Conservation (phyloP, 2,888 invertebrate genomes). For the Tyria jacobaeae region DNA sequence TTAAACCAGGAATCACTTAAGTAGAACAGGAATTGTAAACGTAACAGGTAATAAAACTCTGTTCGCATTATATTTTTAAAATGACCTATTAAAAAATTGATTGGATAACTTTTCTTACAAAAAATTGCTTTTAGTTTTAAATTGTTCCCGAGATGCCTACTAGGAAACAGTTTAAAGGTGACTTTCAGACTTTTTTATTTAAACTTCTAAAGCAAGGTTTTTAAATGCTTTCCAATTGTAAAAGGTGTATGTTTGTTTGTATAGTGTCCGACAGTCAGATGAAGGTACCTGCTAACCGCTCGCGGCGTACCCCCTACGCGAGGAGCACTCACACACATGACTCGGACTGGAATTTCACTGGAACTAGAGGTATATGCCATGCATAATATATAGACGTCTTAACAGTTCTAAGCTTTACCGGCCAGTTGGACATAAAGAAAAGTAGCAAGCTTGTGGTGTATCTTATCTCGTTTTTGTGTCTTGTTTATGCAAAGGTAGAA, state of each 20-base stretch:
- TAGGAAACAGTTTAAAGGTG: conserved; percentile 33
- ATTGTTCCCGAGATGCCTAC: conserved; percentile 37
- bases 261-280: conserved; percentile 66
- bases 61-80: conserved; percentile 27
- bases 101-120: conserved; percentile 56
- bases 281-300: conserved; percentile 70
- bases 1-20: background rate
- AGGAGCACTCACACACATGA: conserved; percentile 76
- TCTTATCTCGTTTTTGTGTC: background rate
- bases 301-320: conserved; percentile 77
- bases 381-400: conserved; percentile 13
- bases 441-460: background rate
- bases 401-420: conserved; percentile 5
- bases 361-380: conserved; percentile 72
- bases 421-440: conserved; percentile 2
- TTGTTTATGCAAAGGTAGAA: background rate
- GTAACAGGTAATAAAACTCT: conserved; percentile 11
- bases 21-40: background rate
- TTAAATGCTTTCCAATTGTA: conserved; percentile 21
- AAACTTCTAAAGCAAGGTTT: conserved; percentile 18
- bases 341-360: conserved; percentile 82
- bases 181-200: conserved; percentile 19
- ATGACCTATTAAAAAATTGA: conserved; percentile 59
- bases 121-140: conserved; percentile 50
- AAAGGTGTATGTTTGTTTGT: conserved; percentile 50